Evolutionary conservation across 2,113 vertebrate species (phyloP).

Genomic region (Tylochromis polylepis): DNA sequence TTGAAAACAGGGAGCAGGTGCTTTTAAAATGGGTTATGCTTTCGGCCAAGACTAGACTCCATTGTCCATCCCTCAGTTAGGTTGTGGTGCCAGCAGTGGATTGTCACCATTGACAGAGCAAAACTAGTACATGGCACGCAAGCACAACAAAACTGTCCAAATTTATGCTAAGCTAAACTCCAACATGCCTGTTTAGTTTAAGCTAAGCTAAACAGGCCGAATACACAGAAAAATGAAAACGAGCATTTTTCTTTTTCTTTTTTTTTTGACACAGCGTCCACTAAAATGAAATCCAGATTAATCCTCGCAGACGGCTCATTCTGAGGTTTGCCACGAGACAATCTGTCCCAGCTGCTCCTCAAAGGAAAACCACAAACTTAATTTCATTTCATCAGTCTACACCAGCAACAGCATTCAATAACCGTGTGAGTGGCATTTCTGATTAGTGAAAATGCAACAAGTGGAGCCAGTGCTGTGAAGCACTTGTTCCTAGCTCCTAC

Average conservation of each 20-base stretch:
- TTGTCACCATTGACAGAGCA: not conserved
- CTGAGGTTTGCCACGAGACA: not conserved
- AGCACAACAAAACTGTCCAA: not conserved
- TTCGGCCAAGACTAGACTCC: not conserved
- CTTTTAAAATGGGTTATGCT: not conserved
- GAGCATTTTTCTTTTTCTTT: not conserved
- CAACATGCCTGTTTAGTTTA: not conserved
- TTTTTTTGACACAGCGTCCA: not conserved
- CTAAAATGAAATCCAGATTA: not conserved
- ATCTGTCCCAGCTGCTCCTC: not conserved
- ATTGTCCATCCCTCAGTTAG: not conserved
- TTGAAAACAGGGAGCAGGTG: not conserved
- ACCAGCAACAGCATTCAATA: not conserved
- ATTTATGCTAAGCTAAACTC: not conserved
- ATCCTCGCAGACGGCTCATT: not conserved
- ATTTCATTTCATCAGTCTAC: not conserved
- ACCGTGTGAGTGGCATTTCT: not conserved
- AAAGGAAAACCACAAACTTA: not conserved
- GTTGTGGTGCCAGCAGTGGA: not conserved
- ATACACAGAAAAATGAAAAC: not conserved
- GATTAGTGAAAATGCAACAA: not conserved
- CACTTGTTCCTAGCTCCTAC: not conserved
- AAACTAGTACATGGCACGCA: not conserved
- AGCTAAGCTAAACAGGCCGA: not conserved
- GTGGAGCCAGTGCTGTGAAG: not conserved